Conservation (phyloP, 1,140 invertebrate genomes). For the Hylaeus volcanicus region DNA sequence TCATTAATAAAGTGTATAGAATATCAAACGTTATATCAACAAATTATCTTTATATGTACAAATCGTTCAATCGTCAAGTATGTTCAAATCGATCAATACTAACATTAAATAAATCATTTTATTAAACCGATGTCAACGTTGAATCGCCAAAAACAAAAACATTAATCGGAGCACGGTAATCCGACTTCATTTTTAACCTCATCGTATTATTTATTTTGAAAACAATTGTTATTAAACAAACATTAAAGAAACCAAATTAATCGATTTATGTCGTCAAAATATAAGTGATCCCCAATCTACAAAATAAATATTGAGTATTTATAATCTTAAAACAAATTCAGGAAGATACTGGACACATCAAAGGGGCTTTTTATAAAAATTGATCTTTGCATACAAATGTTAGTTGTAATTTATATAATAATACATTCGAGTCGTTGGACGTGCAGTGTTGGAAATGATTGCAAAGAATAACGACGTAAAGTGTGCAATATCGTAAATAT, state of each 20-base stretch:
- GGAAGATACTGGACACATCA: conserved; percentile 17
- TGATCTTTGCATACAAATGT: conserved; percentile 32
- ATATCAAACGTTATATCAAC: conserved; percentile 15
- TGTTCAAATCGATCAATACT: conserved; percentile 10
- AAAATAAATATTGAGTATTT: conserved; percentile 32
- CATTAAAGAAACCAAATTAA: conserved; percentile 12
- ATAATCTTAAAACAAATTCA: conserved; percentile 9
- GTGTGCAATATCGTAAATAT: conserved; percentile 44
- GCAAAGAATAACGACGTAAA: conserved; percentile 45
- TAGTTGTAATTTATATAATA: conserved; percentile 43
- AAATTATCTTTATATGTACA: conserved; percentile 41
- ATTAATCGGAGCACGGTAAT: background rate
- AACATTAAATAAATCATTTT: conserved; percentile 31
- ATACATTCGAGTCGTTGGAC: conserved; percentile 44
- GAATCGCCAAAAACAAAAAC: background rate
- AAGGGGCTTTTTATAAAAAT: conserved; percentile 32
- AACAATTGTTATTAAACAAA: background rate
- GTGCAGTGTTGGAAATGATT: conserved; percentile 37
- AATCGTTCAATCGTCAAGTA: conserved; percentile 4
- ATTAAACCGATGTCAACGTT: conserved; percentile 17
- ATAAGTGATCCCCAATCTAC: background rate
- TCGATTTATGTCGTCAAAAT: background rate
- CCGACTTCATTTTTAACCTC: conserved; percentile 13
- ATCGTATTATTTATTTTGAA: background rate
- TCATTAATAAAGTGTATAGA: background rate